Conservation (phyloP, 2,797 vertebrate species). For the Peromyscus melanophrys region DNA sequence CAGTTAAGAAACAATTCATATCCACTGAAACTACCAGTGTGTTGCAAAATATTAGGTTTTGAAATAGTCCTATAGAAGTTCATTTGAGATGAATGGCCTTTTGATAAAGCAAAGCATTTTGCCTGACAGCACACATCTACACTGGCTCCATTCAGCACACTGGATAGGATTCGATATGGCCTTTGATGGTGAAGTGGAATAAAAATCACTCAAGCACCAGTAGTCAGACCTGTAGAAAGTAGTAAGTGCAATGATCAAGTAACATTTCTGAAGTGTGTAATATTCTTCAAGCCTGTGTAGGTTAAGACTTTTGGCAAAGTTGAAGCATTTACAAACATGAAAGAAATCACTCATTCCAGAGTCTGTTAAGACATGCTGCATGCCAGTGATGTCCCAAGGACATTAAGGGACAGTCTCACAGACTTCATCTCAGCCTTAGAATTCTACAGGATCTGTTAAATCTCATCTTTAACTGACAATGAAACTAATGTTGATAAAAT, state of each 20-base stretch:
- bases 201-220: constrained; percentile 52
- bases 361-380: constrained; percentile 43
- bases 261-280: constrained; percentile 57
- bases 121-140: neutral
- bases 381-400: neutral
- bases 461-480: constrained; percentile 20
- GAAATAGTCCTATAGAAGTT: constrained; percentile 30
- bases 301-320: constrained; percentile 70
- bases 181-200: constrained; percentile 59
- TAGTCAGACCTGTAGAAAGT: constrained; percentile 51
- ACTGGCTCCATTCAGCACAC: neutral
- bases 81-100: neutral
- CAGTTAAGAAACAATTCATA: constrained; percentile 43
- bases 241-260: constrained; percentile 38
- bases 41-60: constrained; percentile 34
- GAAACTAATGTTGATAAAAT: constrained; percentile 20
- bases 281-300: constrained; percentile 4
- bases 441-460: neutral
- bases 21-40: neutral
- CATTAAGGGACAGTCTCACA: neutral
- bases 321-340: constrained; percentile 58
- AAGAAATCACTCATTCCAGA: constrained; percentile 29
- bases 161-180: neutral
- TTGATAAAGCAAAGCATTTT: constrained; percentile 49
- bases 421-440: constrained; percentile 5